Base-by-base conservation (phyloP, 2,797 vertebrate genomes). In the Intellagama lesueurii region DNA sequence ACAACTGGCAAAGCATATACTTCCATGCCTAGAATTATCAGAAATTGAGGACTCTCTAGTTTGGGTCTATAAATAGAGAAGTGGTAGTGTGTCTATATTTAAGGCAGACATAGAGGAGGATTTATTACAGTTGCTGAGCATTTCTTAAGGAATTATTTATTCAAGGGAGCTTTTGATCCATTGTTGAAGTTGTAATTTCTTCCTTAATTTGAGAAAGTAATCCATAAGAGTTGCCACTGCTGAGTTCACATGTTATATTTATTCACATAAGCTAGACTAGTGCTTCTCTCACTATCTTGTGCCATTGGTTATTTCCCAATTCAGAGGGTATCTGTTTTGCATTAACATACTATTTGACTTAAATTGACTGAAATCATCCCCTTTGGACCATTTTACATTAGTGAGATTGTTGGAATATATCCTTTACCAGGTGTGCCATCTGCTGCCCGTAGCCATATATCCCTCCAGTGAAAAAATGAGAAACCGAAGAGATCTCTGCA, bases 331-430 rank as follows among this genome's bases (percentile, higher is more conserved):
- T 47, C 81, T 68, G 1, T 4, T 28, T 68, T 91, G 91, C 90
- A 83, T 75, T 92, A 91, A 68, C 89, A 81, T 87, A 83, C 32
- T 91, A 75, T 44, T 40, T 40, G 83, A 89, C 78, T 91, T 90
- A 91, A 28, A 92, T 86, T 92, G 89, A 89, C 88, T 90, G 66
- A 85, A 69, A 89, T 87, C 17, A 83, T 30, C 83, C 88, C 76
- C 83, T 80, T 80, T 86, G 90, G 89, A 77, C 91, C 81, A 40
- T 79, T 91, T 78, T 88, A 2, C 49, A 83, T 76, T 91, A 75
- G 66, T 73, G 49, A 88, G 72, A 60, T 91, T 92, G 24, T 90
- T 94, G 86, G 92, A 93, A 91, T 90, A 89, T 47, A 85, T 78
- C 81, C 81, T 47, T 0, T 87, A 87, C 52, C 90, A 90, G n/a